These are phyloP conservation scores for Pseudomugil gertrudae DNA, from an alignment of 2,797 vertebrate genomes.

Conservation along the genomic window DNA sequence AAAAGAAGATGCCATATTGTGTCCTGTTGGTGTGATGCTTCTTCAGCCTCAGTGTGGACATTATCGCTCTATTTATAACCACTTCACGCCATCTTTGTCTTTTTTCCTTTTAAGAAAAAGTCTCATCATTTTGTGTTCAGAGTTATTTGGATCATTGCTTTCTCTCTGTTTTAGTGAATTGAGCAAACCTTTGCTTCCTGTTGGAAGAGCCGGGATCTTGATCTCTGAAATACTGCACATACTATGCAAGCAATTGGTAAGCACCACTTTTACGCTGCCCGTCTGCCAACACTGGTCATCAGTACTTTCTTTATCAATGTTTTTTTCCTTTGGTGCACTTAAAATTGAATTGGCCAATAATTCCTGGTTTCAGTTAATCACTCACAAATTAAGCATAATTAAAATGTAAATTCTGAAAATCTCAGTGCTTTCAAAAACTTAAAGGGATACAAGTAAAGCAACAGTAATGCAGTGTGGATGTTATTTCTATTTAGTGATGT, in stretches of 20 bases:
- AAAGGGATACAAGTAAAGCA: neutral
- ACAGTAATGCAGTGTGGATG: neutral
- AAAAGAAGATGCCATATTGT: neutral
- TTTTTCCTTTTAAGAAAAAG: neutral
- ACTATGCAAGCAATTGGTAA: conserved; percentile 99
- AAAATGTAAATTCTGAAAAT: neutral
- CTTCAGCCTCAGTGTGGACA: neutral
- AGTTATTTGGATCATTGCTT: neutral
- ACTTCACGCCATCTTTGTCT: neutral
- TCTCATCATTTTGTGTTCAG: no score
- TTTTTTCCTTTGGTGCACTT: neutral
- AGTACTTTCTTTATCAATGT: neutral
- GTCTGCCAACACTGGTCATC: neutral
- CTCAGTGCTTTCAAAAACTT: neutral
- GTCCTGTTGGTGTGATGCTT: neutral
- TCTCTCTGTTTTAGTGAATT: conserved; percentile 89
- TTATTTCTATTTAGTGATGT: neutral
- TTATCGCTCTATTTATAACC: neutral
- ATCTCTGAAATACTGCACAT: conserved; percentile 98
- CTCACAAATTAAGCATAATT: neutral
- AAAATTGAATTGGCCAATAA: neutral
- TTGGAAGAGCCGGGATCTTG: conserved; percentile 94
- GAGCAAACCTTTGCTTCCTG: conserved; percentile 97
- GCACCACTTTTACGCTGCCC: conserved; percentile 36
- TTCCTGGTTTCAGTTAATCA: neutral